Conservation (phyloP, 1,140 invertebrate species). For the Pseudomyrmex concolor region DNA sequence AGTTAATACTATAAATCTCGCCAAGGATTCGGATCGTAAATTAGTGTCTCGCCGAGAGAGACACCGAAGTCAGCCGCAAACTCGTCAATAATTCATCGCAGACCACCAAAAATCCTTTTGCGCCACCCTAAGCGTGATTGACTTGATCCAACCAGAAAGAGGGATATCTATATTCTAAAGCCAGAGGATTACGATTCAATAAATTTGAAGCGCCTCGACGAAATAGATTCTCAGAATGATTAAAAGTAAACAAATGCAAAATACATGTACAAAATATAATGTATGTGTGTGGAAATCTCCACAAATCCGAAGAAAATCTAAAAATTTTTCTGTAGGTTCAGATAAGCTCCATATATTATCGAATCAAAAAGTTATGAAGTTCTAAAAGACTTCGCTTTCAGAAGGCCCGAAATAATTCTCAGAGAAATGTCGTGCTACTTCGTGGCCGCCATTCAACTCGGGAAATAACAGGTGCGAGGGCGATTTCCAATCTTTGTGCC, state of each 20-base stretch:
- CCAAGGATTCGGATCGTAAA: slow-evolving; percentile 62
- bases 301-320: too few species aligned
- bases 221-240: too few species aligned
- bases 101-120: slow-evolving; percentile 54
- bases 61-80: slow-evolving; percentile 59
- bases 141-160: neutral
- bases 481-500: slow-evolving; percentile 70
- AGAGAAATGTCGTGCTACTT: neutral
- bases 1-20: slow-evolving; percentile 59
- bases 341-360: slow-evolving; percentile 3
- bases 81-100: slow-evolving; percentile 67
- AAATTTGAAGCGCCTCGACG: too few species aligned
- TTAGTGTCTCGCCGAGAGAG: slow-evolving; percentile 59
- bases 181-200: neutral
- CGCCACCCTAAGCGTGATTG: neutral
- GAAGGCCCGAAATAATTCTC: slow-evolving; percentile 21
- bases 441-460: slow-evolving; percentile 38
- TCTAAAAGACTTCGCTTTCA: slow-evolving; percentile 33
- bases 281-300: too few species aligned
- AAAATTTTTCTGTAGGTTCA: neutral
- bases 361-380: slow-evolving; percentile 29
- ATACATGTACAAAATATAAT: too few species aligned
- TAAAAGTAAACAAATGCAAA: too few species aligned
- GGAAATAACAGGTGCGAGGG: slow-evolving; percentile 62
- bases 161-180: neutral